Evolutionary conservation across 2,888 invertebrate species (phyloP), one percentile per base, ranked within the genome.

Genomic region (Phengaris alcon): DNA sequence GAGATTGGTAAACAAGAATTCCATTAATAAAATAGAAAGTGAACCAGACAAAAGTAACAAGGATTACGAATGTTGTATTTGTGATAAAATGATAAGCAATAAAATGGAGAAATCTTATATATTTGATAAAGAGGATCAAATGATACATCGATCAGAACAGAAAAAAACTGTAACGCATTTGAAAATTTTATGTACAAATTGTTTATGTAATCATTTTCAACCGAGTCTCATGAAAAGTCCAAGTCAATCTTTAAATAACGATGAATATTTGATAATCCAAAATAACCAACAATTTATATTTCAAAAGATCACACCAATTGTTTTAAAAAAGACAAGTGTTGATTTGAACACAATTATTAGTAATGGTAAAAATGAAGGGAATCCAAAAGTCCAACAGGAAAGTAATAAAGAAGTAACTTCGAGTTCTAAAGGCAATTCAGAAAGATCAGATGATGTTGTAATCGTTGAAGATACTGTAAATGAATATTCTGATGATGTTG

Each of bases 201-300:
- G 93, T 77, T 80, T 93, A 2, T 84, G 85, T 6, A 86, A 86
- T 51, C 87, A 93, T 76, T 93, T 93, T 52, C 87, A 83, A 68
- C 88, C 90, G 0, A 87, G 88, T 2, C 76, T 86, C 46, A 86
- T 89, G 85, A 91, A 91, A 79, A 86, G 87, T 46, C 88, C 90
- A 0, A 90, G 89, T 8, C 88, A 90, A 78, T 88, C 86, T 9
- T 78, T 93, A 9, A 88, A 87, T 59, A 80, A 87, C 0, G 89
- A 93, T 59, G 93, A 93, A 77, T 93, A 85, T 82, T 82, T 93
- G 7, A 90, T 93, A 0, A 93, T 93, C 72, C 85, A 87, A 75
- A 93, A 93, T 68, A 93, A 93, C 68, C 90, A 93, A 57, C 93
- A 93, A 76, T 92, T 89, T 78, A 90, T 93, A 72, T 93, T 90